A percentile compares a stretch with the other conserved stretches of the same genome.
phyloP scores from a whole-genome alignment of 2,888 invertebrate genomes.

The Unio pictorum region DNA sequence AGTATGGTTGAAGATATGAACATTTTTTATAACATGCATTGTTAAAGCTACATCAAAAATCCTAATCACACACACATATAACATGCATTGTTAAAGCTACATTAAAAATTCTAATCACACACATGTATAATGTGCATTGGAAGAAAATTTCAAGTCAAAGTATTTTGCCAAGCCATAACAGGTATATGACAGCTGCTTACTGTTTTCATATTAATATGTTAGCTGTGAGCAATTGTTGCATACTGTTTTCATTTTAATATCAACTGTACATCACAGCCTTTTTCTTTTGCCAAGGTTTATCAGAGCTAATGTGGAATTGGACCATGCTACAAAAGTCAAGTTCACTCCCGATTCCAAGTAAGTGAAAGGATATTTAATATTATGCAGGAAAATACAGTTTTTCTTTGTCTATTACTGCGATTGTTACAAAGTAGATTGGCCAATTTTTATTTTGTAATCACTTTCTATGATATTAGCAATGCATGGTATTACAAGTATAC shows the following conservation, averaged over 20 bases:
- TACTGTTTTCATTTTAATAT: conserved; percentile 1
- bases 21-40: too few species aligned
- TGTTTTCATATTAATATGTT: background rate
- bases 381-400: background rate
- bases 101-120: too few species aligned
- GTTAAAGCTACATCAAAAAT: too few species aligned
- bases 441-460: too few species aligned
- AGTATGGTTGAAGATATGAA: too few species aligned
- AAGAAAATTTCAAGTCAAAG: too few species aligned
- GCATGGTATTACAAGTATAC: too few species aligned
- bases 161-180: background rate
- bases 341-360: conserved; percentile 86
- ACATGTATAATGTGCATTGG: too few species aligned
- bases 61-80: too few species aligned
- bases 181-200: background rate
- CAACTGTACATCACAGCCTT: background rate
- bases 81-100: too few species aligned
- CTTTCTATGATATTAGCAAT: too few species aligned
- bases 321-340: conserved; percentile 83
- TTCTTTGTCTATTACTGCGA: background rate
- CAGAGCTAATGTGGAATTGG: conserved; percentile 87
- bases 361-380: conserved; percentile 17
- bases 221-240: background rate
- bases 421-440: too few species aligned
- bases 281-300: conserved; percentile 72